These are phyloP conservation scores for Cynodonichthys magdalenae DNA, from an alignment of 2,797 vertebrate species.

Conservation along the genomic window DNA sequence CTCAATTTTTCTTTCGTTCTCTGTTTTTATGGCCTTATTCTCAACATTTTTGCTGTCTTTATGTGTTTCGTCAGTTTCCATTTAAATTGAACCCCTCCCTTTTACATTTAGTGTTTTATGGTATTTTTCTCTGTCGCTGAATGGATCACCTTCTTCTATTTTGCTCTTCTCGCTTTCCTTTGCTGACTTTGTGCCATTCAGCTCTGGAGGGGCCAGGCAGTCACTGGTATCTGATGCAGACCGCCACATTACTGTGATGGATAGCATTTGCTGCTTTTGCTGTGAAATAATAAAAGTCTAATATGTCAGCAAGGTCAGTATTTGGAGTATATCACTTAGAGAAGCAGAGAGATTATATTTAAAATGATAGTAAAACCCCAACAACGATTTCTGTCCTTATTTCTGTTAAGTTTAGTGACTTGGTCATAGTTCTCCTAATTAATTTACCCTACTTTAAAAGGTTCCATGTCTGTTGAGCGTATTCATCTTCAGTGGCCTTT, in stretches of 20 bases:
- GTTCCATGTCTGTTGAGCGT: slow-evolving; percentile 25
- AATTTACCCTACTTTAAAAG: slow-evolving; percentile 57
- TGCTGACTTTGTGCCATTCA: slow-evolving; percentile 57
- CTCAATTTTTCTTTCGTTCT: background rate
- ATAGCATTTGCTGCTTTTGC: slow-evolving; percentile 57
- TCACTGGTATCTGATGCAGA: slow-evolving; percentile 38
- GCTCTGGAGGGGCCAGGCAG: slow-evolving; percentile 24
- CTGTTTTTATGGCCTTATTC: slow-evolving; percentile 1
- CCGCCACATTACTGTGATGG: slow-evolving; percentile 42
- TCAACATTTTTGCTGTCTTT: slow-evolving; percentile 31
- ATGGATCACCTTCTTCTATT: slow-evolving; percentile 35
- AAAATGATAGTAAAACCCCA: slow-evolving; percentile 28
- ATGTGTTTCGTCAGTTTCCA: slow-evolving; percentile 39
- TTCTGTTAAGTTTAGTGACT: slow-evolving; percentile 29
- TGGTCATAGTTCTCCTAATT: slow-evolving; percentile 57
- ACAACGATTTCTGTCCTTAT: slow-evolving; percentile 11
- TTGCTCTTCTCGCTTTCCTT: slow-evolving; percentile 44
- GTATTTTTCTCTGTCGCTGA: slow-evolving; percentile 48
- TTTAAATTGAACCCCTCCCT: slow-evolving; percentile 12
- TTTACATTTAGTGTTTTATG: slow-evolving; percentile 7
- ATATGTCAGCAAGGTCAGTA: slow-evolving; percentile 39
- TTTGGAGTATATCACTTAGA: slow-evolving; percentile 37
- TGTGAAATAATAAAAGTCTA: slow-evolving; percentile 53
- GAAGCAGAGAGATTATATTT: slow-evolving; percentile 28
- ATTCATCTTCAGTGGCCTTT: slow-evolving; percentile 65